These are phyloP conservation scores for Jordanella pulchra DNA, from an alignment of 2,797 vertebrate genomes.

Conservation along the genomic window DNA sequence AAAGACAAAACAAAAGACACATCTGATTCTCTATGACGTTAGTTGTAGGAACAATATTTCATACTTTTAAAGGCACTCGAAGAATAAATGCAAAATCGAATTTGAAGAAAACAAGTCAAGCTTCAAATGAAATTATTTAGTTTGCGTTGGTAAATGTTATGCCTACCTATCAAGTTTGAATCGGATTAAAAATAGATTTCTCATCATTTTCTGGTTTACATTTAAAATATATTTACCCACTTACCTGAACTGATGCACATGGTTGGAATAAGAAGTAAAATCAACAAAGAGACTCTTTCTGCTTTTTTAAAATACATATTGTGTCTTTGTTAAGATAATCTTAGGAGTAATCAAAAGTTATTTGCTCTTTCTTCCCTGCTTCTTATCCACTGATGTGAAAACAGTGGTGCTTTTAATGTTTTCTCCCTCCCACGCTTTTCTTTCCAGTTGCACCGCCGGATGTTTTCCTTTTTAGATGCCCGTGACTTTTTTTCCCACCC, in stretches of 20 bases:
- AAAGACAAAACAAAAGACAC: no score
- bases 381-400: background rate
- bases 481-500: no score
- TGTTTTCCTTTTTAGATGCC: no score
- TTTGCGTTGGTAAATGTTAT: background rate
- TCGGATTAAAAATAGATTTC: background rate
- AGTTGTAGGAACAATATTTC: background rate
- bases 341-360: background rate
- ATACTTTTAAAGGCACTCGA: background rate
- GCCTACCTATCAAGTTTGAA: background rate
- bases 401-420: background rate
- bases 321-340: background rate
- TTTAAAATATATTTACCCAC: constrained; percentile 1
- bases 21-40: background rate
- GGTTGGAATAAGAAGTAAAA: constrained; percentile 22
- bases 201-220: background rate
- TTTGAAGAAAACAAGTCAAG: background rate
- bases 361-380: constrained; percentile 20
- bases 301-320: constrained; percentile 40
- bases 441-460: background rate
- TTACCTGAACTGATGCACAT: constrained; percentile 55
- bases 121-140: background rate
- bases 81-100: no score
- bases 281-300: background rate
- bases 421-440: background rate